These are phyloP conservation scores for Leptinotarsa texana DNA, from an alignment of 1,140 invertebrate genomes.

Conservation along the genomic window DNA sequence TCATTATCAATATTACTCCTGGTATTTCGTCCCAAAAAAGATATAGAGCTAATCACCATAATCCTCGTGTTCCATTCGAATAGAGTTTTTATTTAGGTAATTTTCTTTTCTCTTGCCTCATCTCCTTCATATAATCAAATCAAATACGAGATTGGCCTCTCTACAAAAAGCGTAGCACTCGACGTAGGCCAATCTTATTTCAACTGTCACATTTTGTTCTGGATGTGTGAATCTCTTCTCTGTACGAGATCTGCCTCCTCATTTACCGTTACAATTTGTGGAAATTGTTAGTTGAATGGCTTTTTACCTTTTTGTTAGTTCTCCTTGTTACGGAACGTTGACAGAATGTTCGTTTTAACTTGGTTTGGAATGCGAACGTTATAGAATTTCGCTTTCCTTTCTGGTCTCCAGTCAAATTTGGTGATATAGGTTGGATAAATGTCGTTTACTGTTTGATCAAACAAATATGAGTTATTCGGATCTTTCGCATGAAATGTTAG, in stretches of 20 bases:
- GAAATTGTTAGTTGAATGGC: not conserved
- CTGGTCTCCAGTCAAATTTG: no score
- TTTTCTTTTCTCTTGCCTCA: slow-evolving; percentile 6
- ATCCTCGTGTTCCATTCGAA: not conserved
- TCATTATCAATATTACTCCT: no score
- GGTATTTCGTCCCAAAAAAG: not conserved
- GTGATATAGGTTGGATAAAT: no score
- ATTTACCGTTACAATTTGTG: not conserved
- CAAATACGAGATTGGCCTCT: slow-evolving; percentile 16
- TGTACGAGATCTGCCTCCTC: not conserved
- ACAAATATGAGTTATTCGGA: no score
- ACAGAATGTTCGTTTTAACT: no score
- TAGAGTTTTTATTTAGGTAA: not conserved
- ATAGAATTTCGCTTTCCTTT: no score
- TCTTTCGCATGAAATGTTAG: no score
- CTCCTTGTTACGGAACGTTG: not conserved
- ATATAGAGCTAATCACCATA: not conserved
- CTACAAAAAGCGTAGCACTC: slow-evolving; percentile 1
- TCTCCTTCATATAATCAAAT: slow-evolving; percentile 14
- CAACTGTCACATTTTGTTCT: slow-evolving; percentile 15
- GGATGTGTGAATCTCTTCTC: slow-evolving; percentile 16
- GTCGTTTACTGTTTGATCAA: no score
- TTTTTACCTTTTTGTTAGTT: not conserved
- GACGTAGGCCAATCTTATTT: slow-evolving; percentile 13
- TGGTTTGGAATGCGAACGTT: no score